Conservation (phyloP, 1,140 invertebrate species). For the Cydia pomonella region DNA sequence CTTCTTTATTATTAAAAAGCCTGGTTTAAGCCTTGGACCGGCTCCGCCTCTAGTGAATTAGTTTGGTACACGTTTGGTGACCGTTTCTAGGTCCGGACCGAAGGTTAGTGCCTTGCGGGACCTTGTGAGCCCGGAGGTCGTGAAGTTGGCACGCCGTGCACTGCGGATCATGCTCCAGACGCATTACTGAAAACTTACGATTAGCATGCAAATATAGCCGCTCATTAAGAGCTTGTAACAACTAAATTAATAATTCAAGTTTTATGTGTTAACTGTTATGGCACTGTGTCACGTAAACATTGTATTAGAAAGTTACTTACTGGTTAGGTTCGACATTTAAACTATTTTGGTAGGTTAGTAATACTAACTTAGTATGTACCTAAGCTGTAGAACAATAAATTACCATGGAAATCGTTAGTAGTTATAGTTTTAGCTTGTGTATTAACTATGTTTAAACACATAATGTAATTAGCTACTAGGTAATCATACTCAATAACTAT, state of each 20-base stretch:
- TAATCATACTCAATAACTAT: too few relatives aligned
- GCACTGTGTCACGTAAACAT: slow-evolving; percentile 2
- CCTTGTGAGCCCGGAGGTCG: slow-evolving; percentile 14
- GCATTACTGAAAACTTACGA: slow-evolving; percentile 23
- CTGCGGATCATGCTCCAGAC: slow-evolving; percentile 3
- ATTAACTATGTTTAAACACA: too few relatives aligned
- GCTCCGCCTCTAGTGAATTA: slow-evolving; percentile 1
- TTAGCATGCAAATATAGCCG: not conserved
- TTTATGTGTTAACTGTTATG: slow-evolving; percentile 5
- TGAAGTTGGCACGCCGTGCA: slow-evolving; percentile 13
- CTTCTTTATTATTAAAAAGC: slow-evolving; percentile 77
- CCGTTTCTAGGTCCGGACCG: not conserved
- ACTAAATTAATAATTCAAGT: not conserved
- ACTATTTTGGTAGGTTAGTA: slow-evolving; percentile 13
- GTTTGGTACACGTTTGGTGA: not conserved
- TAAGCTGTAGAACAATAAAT: too few relatives aligned
- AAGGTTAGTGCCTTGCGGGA: not conserved
- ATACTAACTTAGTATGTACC: too few relatives aligned
- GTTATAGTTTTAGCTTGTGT: too few relatives aligned
- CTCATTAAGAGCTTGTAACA: not conserved
- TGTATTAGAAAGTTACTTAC: slow-evolving; percentile 1
- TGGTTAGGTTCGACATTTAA: not conserved
- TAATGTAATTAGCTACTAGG: too few relatives aligned
- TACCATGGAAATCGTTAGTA: too few relatives aligned
- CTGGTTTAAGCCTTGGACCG: slow-evolving; percentile 42